These are phyloP conservation scores for Spicauda simplicius DNA, from an alignment of 2,888 invertebrate genomes.

Conservation along the genomic window DNA sequence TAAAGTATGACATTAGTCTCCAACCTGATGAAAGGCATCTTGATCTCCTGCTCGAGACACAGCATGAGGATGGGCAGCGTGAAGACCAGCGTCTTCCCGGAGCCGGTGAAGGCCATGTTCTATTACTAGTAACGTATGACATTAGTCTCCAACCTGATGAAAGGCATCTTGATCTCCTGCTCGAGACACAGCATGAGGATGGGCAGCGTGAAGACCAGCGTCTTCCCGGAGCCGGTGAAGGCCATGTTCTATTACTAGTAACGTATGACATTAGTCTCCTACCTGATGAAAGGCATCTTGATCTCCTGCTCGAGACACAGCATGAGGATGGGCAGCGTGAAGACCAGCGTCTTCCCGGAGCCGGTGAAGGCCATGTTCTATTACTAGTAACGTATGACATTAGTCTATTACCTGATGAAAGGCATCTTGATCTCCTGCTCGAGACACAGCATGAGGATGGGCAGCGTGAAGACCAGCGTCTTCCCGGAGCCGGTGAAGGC, in stretches of 20 bases:
- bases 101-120: conserved; percentile 99
- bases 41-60: conserved; percentile 97
- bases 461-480: conserved; percentile 98
- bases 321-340: conserved; percentile 97
- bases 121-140: too few relatives aligned
- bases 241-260: too few relatives aligned
- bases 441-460: conserved; percentile 97
- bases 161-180: conserved; percentile 96
- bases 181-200: conserved; percentile 98
- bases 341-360: conserved; percentile 99
- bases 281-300: conserved; percentile 92
- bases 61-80: conserved; percentile 98
- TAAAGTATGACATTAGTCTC: too few relatives aligned
- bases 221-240: conserved; percentile 99
- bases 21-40: conserved; percentile 92
- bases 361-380: conserved; percentile 99
- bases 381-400: too few relatives aligned
- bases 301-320: conserved; percentile 98
- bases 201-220: conserved; percentile 97
- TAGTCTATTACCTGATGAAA: too few relatives aligned
- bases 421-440: conserved; percentile 98
- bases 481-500: conserved; percentile 99
- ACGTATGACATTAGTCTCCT: too few relatives aligned
- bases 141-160: conserved; percentile 86
- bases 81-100: conserved; percentile 99